Evolutionary conservation across 1,140 invertebrate genomes (phyloP).

Genomic region (Fopius arisanus): DNA sequence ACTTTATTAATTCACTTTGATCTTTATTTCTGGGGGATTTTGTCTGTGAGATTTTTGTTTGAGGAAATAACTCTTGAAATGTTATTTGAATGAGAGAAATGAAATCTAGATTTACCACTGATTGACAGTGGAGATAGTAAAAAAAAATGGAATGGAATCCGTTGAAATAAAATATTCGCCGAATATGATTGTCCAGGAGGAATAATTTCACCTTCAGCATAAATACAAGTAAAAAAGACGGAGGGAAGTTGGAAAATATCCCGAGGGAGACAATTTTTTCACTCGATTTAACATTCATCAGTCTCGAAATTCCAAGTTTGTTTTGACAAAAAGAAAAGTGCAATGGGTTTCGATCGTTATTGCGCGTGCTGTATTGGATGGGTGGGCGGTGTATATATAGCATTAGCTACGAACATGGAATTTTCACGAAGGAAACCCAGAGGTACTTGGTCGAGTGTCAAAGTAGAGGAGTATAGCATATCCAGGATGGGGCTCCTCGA

Average conservation of each 20-base stretch:
- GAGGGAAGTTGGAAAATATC: neutral
- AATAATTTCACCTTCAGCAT: too few species aligned
- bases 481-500: neutral
- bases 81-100: too few species aligned
- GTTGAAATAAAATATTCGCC: too few species aligned
- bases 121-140: too few species aligned
- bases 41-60: too few species aligned
- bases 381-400: neutral
- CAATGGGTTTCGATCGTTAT: neutral
- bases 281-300: conserved; percentile 12
- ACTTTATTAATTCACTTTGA: too few species aligned
- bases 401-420: neutral
- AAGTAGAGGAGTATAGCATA: conserved; percentile 30
- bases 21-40: too few species aligned
- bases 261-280: neutral
- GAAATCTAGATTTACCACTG: too few species aligned
- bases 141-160: too few species aligned
- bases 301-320: neutral
- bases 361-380: neutral
- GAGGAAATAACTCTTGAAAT: too few species aligned
- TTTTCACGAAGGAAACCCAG: conserved; percentile 17
- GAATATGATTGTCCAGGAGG: too few species aligned
- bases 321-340: neutral
- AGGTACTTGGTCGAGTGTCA: conserved; percentile 35
- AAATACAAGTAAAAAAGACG: too few species aligned